Percentiles rank a stretch among this genome's conserved stretches.
Conservation (phyloP, 2,113 vertebrate species). For the Melanerpes aurifrons region DNA sequence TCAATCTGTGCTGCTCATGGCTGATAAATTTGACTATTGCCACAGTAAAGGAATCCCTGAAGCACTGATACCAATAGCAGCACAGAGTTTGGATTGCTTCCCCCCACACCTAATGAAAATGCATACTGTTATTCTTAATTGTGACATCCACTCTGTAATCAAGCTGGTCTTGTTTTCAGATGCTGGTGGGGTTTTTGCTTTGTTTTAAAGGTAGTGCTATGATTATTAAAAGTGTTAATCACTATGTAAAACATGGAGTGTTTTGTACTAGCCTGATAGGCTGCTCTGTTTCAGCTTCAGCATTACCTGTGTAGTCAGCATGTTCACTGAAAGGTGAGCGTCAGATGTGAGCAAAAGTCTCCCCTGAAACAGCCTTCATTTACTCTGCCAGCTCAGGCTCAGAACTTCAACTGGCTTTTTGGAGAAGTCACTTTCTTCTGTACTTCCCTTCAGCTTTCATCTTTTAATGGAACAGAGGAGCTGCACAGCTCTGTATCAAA, state of each 20-base stretch:
- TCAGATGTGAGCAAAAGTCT: neutral
- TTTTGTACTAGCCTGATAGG: neutral
- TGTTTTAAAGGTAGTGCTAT: neutral
- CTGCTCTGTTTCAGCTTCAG: conserved; percentile 14
- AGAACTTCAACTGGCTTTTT: conserved; percentile 52
- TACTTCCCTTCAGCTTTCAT: conserved; percentile 46
- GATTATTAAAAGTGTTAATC: neutral
- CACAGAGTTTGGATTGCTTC: neutral
- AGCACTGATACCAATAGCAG: neutral
- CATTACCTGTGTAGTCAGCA: neutral
- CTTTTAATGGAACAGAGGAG: conserved; percentile 59
- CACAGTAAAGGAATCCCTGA: neutral
- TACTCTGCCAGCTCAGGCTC: conserved; percentile 32
- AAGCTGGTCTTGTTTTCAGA: neutral
- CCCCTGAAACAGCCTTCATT: neutral
- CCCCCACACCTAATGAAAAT: neutral
- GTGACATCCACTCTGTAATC: neutral
- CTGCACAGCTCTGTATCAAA: conserved; percentile 61
- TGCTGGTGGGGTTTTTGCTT: neutral
- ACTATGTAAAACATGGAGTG: neutral
- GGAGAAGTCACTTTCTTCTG: conserved; percentile 20
- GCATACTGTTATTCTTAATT: neutral
- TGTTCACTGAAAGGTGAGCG: neutral
- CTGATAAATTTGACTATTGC: neutral
- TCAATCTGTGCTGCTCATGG: neutral